Evolutionary conservation across 2,797 vertebrate genomes (phyloP).

Genomic region (Coilia nasus): DNA sequence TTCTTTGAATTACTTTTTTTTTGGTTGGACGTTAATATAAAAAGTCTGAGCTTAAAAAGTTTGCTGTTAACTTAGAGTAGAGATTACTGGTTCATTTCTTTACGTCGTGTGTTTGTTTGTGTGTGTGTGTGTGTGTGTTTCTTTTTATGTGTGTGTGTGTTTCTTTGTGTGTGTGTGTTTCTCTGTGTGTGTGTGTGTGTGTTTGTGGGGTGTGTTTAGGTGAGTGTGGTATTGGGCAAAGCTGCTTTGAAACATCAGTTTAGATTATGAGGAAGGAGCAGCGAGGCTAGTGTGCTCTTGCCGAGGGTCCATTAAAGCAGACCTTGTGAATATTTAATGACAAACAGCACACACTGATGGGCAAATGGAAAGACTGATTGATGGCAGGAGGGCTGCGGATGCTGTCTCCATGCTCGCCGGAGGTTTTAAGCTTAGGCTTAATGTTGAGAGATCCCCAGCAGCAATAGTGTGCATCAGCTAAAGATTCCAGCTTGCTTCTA

Average conservation of each 20-base stretch:
- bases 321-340: conserved; percentile 14
- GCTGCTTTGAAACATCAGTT: conserved; percentile 25
- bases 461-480: not conserved
- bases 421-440: not conserved
- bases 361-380: not conserved
- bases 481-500: not conserved
- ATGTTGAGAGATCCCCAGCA: not conserved
- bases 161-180: not conserved
- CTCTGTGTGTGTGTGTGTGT: not conserved
- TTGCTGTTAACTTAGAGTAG: not conserved
- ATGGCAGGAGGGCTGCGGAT: not conserved
- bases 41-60: not conserved
- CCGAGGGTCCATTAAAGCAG: not conserved
- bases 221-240: not conserved
- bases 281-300: not conserved
- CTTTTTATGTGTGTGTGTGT: not conserved
- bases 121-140: not conserved
- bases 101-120: not conserved
- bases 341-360: not conserved
- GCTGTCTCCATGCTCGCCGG: not conserved
- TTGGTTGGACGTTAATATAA: conserved; percentile 54
- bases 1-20: conserved; percentile 26
- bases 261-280: not conserved
- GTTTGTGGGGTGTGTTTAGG: not conserved
- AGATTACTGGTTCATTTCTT: not conserved